A percentile compares a stretch with the other conserved stretches of the same genome.
These are phyloP conservation scores for Apamea anceps DNA, from an alignment of 2,888 invertebrate species.

Conservation along the genomic window DNA sequence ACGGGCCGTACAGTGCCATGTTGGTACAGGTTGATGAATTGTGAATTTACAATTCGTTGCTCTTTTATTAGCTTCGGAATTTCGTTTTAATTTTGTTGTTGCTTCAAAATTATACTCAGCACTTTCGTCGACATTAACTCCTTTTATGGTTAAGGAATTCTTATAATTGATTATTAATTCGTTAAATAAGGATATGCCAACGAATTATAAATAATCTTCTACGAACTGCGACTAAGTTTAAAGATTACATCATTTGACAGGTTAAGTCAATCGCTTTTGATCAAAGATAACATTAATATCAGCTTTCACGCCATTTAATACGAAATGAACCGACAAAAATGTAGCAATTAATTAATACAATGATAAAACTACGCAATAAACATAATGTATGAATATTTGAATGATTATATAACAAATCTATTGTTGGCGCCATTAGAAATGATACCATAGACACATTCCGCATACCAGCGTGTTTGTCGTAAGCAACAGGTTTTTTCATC, in stretches of 20 bases:
- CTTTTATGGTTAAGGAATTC: conserved; percentile 17
- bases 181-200: conserved; percentile 27
- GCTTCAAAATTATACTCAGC: conserved; percentile 14
- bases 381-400: conserved; percentile 73
- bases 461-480: conserved; percentile 67
- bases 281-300: conserved; percentile 50
- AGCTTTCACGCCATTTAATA: conserved; percentile 57
- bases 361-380: conserved; percentile 56
- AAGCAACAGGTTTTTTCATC: conserved; percentile 74
- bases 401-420: conserved; percentile 72
- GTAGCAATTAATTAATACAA: conserved; percentile 53
- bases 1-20: conserved; percentile 83
- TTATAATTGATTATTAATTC: conserved; percentile 32
- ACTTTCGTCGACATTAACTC: conserved; percentile 24
- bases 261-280: conserved; percentile 32
- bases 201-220: conserved; percentile 40
- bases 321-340: conserved; percentile 43
- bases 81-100: conserved; percentile 29
- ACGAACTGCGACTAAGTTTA: conserved; percentile 22
- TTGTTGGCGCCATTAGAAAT: conserved; percentile 77
- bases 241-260: conserved; percentile 53
- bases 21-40: conserved; percentile 82
- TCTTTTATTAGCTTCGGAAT: conserved; percentile 50
- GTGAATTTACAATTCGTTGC: conserved; percentile 62
- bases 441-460: conserved; percentile 68